Evolutionary conservation across 2,113 vertebrate genomes (phyloP).

Genomic region (Oplegnathus fasciatus): DNA sequence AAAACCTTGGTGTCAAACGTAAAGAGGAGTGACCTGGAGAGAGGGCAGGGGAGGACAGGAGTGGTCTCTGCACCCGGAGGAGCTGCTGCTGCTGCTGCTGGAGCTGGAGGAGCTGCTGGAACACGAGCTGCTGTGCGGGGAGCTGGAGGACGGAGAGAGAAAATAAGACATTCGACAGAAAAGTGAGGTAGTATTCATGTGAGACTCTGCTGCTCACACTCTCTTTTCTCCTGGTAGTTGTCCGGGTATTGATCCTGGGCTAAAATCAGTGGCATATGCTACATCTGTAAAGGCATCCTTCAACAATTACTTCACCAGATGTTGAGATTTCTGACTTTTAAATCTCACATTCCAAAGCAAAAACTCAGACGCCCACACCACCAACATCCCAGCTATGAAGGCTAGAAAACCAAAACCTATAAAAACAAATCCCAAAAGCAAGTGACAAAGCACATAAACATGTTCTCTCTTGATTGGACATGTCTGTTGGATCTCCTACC

Average conservation of each 20-base stretch:
- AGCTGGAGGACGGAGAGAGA: conserved; percentile 37
- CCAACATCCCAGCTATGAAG: neutral
- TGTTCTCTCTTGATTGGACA: neutral
- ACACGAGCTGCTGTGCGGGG: conserved; percentile 90
- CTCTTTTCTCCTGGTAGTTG: neutral
- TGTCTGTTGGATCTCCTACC: neutral
- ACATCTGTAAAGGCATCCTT: neutral
- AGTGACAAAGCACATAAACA: neutral
- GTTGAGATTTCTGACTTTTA: neutral
- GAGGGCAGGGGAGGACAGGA: conserved; percentile 88
- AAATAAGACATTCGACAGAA: neutral
- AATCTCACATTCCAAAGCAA: neutral
- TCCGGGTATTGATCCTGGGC: neutral
- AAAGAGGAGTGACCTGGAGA: conserved; percentile 85
- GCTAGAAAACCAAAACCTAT: neutral
- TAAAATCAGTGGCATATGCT: neutral
- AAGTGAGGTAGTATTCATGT: neutral
- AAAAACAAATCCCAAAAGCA: neutral
- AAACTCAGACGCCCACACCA: neutral
- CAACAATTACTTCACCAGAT: neutral
- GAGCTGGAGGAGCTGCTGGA: conserved; percentile 93
- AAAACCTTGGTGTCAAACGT: neutral
- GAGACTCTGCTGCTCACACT: neutral
- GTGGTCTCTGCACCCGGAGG: conserved; percentile 89
- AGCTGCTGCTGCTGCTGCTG: conserved; percentile 91